A percentile compares a stretch with the other conserved stretches of the same genome.
phyloP scores from a whole-genome alignment of 2,888 invertebrate species.

The Protula sp. region DNA sequence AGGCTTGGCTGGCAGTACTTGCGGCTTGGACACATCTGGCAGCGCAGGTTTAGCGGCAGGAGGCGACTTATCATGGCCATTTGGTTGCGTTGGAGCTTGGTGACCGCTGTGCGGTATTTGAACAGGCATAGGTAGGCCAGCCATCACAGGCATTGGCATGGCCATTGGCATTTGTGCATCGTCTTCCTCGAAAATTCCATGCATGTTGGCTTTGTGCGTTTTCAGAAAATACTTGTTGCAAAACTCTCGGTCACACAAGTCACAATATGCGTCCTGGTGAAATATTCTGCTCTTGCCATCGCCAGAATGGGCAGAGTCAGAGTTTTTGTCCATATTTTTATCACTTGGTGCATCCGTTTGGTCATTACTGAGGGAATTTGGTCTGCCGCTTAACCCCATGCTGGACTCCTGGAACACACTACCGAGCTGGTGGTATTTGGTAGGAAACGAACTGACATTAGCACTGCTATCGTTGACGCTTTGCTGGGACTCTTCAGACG shows the following conservation, averaged over 20 bases:
- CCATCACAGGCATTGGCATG: neutral
- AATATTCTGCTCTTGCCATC: slow-evolving; percentile 63
- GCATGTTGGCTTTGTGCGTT: slow-evolving; percentile 96
- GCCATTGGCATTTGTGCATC: neutral
- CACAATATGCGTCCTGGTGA: slow-evolving; percentile 95
- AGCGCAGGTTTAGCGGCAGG: neutral
- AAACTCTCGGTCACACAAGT: slow-evolving; percentile 96
- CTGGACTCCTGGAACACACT: slow-evolving; percentile 62
- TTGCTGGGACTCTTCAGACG: slow-evolving; percentile 11
- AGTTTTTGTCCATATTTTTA: neutral
- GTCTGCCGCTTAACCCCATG: neutral
- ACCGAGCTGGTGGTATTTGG: slow-evolving; percentile 73
- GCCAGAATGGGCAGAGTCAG: neutral
- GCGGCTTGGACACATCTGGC: slow-evolving; percentile 5
- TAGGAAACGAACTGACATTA: slow-evolving; percentile 33
- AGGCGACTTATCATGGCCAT: neutral
- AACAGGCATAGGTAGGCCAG: neutral
- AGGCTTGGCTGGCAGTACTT: neutral
- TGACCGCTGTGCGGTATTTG: too few relatives aligned
- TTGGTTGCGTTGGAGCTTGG: neutral
- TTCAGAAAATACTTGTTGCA: slow-evolving; percentile 98
- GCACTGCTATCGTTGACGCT: neutral
- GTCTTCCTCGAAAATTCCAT: slow-evolving; percentile 66
- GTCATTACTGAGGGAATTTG: neutral
- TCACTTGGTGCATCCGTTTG: neutral